Evolutionary conservation across 2,888 invertebrate species (phyloP).

Genomic region (Mongoloraphidia duomilia): DNA sequence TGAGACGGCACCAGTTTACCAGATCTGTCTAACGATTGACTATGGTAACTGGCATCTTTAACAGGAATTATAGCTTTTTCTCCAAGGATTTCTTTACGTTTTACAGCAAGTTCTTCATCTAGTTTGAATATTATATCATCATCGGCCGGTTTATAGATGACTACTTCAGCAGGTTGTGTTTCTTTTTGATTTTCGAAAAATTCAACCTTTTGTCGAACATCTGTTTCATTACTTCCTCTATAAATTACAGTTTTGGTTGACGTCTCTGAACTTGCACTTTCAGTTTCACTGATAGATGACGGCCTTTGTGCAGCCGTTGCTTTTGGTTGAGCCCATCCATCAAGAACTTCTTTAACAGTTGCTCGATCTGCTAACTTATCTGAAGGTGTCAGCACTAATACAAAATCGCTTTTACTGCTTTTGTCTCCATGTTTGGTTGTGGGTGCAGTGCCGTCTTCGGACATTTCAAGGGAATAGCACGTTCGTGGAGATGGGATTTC

Average conservation of each 20-base stretch:
- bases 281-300: conserved; percentile 49
- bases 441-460: conserved; percentile 19
- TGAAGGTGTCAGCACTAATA: conserved; percentile 30
- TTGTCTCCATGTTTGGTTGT: neutral
- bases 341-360: conserved; percentile 27
- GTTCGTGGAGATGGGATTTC: conserved; percentile 31
- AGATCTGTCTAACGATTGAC: conserved; percentile 5
- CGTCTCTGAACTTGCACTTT: conserved; percentile 57
- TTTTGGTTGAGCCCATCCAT: conserved; percentile 32
- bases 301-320: conserved; percentile 24
- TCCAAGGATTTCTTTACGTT: conserved; percentile 13
- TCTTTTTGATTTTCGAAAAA: conserved; percentile 70
- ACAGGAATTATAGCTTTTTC: too few species aligned
- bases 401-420: conserved; percentile 25
- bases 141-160: conserved; percentile 32
- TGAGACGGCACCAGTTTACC: conserved; percentile 40
- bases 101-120: neutral
- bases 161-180: conserved; percentile 28
- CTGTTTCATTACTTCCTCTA: conserved; percentile 37
- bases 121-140: conserved; percentile 26
- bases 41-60: neutral
- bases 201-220: conserved; percentile 58
- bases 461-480: conserved; percentile 32
- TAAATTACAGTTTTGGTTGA: conserved; percentile 55
- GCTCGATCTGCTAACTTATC: conserved; percentile 20